Evolutionary conservation across 2,888 invertebrate genomes (phyloP).

Genomic region (Macrophya alboannulata): DNA sequence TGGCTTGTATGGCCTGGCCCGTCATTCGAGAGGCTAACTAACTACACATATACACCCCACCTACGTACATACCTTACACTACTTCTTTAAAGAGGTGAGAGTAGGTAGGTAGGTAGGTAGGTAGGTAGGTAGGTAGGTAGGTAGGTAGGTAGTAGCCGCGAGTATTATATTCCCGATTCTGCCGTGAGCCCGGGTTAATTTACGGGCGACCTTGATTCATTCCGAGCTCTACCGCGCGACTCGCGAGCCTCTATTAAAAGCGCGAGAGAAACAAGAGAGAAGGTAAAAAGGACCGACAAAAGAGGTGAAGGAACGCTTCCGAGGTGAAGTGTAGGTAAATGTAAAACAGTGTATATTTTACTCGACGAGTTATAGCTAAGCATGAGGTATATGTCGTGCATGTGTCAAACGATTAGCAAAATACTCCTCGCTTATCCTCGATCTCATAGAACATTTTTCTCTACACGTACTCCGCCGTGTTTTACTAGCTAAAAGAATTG

Average conservation of each 20-base stretch:
- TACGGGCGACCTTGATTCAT: constrained; percentile 57
- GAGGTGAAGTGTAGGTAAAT: constrained; percentile 33
- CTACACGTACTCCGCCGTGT: too few relatives aligned
- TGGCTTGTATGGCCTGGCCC: constrained; percentile 6
- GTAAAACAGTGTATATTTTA: constrained; percentile 6
- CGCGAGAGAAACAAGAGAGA: constrained; percentile 32
- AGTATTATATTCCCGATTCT: constrained; percentile 58
- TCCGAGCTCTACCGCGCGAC: constrained; percentile 1
- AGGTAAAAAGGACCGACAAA: constrained; percentile 44
- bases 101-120: neutral
- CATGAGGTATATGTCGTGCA: too few relatives aligned
- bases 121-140: neutral
- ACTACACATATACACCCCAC: neutral
- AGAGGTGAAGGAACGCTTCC: constrained; percentile 45
- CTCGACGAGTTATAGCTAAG: neutral
- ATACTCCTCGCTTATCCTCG: too few relatives aligned
- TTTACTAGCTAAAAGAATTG: too few relatives aligned
- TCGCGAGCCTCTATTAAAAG: neutral
- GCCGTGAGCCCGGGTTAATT: constrained; percentile 54
- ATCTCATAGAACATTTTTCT: too few relatives aligned
- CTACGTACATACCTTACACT: neutral
- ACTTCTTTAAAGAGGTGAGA: neutral
- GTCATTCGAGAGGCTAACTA: constrained; percentile 45
- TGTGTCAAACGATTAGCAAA: too few relatives aligned
- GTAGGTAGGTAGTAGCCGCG: constrained; percentile 3